Evolutionary conservation across 2,113 vertebrate genomes (phyloP), one percentile per base, ranked within the genome.

Genomic region (Pithys albifrons): DNA sequence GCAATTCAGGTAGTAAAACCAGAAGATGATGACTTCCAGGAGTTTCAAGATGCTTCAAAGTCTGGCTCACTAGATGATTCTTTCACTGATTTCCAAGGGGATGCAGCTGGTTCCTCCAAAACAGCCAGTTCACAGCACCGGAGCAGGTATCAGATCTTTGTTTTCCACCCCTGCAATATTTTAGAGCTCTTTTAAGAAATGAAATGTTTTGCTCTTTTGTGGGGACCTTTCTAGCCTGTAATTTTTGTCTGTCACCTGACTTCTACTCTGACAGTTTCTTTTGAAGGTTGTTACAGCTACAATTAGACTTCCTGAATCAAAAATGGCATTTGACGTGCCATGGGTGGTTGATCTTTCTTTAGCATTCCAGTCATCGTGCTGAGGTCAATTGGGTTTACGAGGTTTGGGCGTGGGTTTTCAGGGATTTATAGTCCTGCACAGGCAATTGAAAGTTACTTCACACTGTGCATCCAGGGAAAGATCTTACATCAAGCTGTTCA

Each of bases 1-100:
- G 19, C 84, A 79, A 94, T 54, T 49, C 89, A 99, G 99, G 98
- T 90, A 12, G 96, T 96, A 82, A 99, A 99, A 97, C 74, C 97
- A 23, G 99, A 99, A 75, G 99, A 99, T 14, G 99, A 99, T 20
- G 99, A 99, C 93, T 99, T 99, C 97, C 99, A 99, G 95, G 99
- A 99, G 88, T 99, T 99, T 95, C 99, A 99, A 97, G 99, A 99
- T 95, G 99, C 99, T 57, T 99, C 99, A 1, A 99, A 99, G 94
- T 97, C 98, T 37, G 99, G 98, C 79, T 96, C 97, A 14, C 98
- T 98, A 51, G 99, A 99, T 77, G 98, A 98, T 39, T 97, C 98
- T 13, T 99, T 99, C 96, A 80, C 97, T 49, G 99, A 99, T 91
- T 99, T 99, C 96, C 98, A 99, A 88, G 98, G 98, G 39, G 99